Evolutionary conservation across 2,888 invertebrate genomes (phyloP).

Genomic region (Omphaloscelis lunosa): DNA sequence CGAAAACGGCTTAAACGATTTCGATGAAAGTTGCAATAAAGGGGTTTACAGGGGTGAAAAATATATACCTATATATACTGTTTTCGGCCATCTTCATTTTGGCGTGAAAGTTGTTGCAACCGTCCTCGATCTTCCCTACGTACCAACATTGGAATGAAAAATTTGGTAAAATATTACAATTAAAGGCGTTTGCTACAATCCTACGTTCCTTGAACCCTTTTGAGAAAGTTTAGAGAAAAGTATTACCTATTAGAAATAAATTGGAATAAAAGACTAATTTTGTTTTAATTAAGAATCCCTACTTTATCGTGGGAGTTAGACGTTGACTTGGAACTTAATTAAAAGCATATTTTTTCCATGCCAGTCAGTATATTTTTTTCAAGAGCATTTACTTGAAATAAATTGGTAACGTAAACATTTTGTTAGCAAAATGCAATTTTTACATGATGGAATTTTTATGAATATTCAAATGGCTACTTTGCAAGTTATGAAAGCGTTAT

Average conservation of each 20-base stretch:
- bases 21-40: too few relatives aligned
- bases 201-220: neutral
- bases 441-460: conserved; percentile 28
- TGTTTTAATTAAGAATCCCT: conserved; percentile 45
- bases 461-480: conserved; percentile 23
- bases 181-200: neutral
- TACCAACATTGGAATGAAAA: too few relatives aligned
- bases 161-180: too few relatives aligned
- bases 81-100: neutral
- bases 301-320: conserved; percentile 11
- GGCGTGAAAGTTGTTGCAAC: neutral
- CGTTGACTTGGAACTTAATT: conserved; percentile 24
- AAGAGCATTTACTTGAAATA: conserved; percentile 4
- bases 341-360: conserved; percentile 39
- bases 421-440: conserved; percentile 30
- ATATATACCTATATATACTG: too few relatives aligned
- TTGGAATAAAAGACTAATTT: conserved; percentile 15
- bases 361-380: conserved; percentile 2
- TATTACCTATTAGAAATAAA: conserved; percentile 3
- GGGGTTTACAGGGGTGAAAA: too few relatives aligned
- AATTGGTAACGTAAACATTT: neutral
- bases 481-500: conserved; percentile 14
- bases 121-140: conserved; percentile 62
- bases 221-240: conserved; percentile 6
- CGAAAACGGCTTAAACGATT: too few relatives aligned